Percentiles rank a stretch among this genome's conserved stretches.
These are phyloP conservation scores for Glareola pratincola DNA, from an alignment of 2,113 vertebrate species.

Conservation along the genomic window DNA sequence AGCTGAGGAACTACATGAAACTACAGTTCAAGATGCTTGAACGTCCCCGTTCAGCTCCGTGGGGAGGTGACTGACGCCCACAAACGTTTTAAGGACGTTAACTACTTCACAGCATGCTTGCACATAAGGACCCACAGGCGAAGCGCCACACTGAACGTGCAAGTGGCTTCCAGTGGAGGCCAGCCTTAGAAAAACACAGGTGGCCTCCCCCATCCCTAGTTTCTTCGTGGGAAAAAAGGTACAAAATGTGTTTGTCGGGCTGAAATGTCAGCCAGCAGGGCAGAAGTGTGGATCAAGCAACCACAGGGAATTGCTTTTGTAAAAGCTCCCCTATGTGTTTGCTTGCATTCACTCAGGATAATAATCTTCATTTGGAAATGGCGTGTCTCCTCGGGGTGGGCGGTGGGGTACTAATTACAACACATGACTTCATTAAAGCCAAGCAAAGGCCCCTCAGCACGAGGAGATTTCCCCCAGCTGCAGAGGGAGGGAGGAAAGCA, in stretches of 20 bases:
- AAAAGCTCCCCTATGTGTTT: neutral
- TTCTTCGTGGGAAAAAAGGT: neutral
- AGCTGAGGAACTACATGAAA: neutral
- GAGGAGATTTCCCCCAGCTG: neutral
- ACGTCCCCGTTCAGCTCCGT: conserved; percentile 3
- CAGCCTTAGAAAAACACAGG: neutral
- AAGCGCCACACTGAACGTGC: neutral
- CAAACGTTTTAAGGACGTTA: neutral
- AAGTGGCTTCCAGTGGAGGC: neutral
- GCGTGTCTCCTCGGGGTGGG: neutral
- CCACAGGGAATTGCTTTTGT: neutral
- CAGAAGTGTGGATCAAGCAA: neutral
- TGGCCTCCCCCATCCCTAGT: neutral
- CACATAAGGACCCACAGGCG: neutral
- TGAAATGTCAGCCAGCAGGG: neutral
- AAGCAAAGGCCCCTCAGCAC: neutral
- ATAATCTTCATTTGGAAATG: neutral
- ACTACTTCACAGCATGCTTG: conserved; percentile 9
- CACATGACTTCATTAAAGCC: neutral
- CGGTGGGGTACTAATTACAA: neutral
- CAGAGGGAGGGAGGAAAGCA: neutral
- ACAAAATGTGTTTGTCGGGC: neutral
- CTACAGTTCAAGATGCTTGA: neutral
- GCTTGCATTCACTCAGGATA: neutral
- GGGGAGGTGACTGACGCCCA: neutral